These are phyloP conservation scores for Cyprinella venusta DNA, from an alignment of 2,797 vertebrate genomes.

Conservation along the genomic window DNA sequence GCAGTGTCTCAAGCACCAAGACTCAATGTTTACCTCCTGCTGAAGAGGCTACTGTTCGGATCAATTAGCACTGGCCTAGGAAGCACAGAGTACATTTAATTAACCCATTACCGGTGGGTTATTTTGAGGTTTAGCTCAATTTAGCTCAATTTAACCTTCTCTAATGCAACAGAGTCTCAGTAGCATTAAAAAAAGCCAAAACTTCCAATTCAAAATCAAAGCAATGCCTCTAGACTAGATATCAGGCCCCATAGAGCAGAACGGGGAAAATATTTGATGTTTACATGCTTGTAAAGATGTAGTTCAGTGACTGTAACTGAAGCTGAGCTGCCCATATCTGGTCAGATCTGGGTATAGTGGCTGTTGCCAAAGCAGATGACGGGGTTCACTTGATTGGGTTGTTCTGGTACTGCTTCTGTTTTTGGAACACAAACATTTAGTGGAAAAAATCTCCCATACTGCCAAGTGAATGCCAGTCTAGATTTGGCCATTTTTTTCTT, in stretches of 20 bases:
- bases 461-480: conserved; percentile 41
- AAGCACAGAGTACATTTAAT: conserved; percentile 60
- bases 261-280: conserved; percentile 44
- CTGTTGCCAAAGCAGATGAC: conserved; percentile 40
- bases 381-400: conserved; percentile 27
- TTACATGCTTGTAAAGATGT: conserved; percentile 47
- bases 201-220: conserved; percentile 40
- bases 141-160: conserved; percentile 29
- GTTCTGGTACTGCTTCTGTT: not conserved
- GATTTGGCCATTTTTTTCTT: not conserved
- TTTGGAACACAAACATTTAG: conserved; percentile 25
- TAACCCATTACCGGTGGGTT: conserved; percentile 54
- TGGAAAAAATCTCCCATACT: conserved; percentile 46
- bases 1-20: not conserved
- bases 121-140: conserved; percentile 54
- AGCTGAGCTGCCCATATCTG: conserved; percentile 47
- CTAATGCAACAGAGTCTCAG: conserved; percentile 30
- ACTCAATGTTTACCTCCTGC: conserved; percentile 26
- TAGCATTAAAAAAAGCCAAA: conserved; percentile 7
- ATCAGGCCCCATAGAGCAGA: conserved; percentile 25
- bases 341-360: conserved; percentile 37
- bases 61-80: conserved; percentile 39
- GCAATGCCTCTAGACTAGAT: conserved; percentile 36
- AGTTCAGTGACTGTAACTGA: conserved; percentile 24
- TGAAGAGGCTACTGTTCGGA: conserved; percentile 52